A percentile compares a stretch with the other conserved stretches of the same genome.
phyloP scores from a whole-genome alignment of 2,797 vertebrate species.

The Glossophaga mutica region DNA sequence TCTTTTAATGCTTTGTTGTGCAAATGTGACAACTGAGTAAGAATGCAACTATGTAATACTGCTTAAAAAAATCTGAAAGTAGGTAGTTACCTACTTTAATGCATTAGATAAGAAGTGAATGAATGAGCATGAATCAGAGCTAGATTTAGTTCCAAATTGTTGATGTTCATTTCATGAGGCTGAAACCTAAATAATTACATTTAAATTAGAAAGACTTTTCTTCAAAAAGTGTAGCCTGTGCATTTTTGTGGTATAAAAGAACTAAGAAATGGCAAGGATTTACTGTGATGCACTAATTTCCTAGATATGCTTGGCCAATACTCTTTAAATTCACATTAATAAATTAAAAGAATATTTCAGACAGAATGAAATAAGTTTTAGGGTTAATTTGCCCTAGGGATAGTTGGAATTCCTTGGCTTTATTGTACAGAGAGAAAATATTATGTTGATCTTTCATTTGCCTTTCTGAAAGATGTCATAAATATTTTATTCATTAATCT shows the following conservation, averaged over 20 bases:
- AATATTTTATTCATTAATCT: conserved; percentile 77
- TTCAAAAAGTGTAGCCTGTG: neutral
- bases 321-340: conserved; percentile 65
- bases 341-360: conserved; percentile 71
- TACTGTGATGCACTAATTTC: conserved; percentile 29
- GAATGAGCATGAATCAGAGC: neutral
- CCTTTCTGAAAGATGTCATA: conserved; percentile 67
- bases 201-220: neutral
- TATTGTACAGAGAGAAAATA: conserved; percentile 71
- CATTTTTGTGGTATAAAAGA: conserved; percentile 36
- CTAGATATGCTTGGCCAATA: conserved; percentile 6
- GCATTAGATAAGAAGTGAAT: neutral
- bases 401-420: conserved; percentile 67
- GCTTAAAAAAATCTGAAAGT: neutral
- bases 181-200: neutral
- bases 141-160: neutral
- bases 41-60: neutral
- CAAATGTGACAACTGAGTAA: neutral
- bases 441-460: conserved; percentile 77
- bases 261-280: neutral
- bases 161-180: neutral
- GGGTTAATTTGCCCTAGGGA: conserved; percentile 66
- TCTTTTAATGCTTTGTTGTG: neutral
- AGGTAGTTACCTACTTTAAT: neutral
- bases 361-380: conserved; percentile 70